A percentile compares a stretch with the other conserved stretches of the same genome.
These are phyloP conservation scores for Meteorus colon DNA, from an alignment of 2,888 invertebrate genomes.

Conservation along the genomic window DNA sequence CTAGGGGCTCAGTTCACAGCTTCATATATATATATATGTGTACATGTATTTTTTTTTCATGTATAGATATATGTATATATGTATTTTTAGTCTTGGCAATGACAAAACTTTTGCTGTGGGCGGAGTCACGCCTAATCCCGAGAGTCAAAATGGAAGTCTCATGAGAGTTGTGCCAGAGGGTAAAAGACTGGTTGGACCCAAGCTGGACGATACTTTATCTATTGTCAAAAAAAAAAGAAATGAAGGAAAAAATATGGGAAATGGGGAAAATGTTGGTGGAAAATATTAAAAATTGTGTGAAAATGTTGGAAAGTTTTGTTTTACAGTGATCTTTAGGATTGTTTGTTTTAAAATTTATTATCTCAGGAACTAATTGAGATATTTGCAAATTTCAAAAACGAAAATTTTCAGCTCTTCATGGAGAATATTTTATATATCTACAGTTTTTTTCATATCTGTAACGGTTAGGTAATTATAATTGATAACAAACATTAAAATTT, in stretches of 20 bases:
- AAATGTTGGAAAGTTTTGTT: neutral
- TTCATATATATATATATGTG: conserved; percentile 33
- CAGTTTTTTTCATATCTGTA: too few species aligned
- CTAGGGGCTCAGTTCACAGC: neutral
- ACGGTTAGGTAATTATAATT: too few species aligned
- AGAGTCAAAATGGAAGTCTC: conserved; percentile 74
- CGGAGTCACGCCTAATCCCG: conserved; percentile 73
- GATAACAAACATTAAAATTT: too few species aligned
- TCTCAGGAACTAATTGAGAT: too few species aligned
- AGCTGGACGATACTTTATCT: conserved; percentile 28
- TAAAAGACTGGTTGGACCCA: conserved; percentile 14
- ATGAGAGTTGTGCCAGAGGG: conserved; percentile 56
- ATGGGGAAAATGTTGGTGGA: neutral
- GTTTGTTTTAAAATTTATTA: too few species aligned
- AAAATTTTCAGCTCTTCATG: too few species aligned
- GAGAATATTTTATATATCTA: too few species aligned
- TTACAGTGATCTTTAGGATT: neutral
- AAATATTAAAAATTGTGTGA: neutral
- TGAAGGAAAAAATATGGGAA: neutral
- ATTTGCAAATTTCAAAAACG: too few species aligned
- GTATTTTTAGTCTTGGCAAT: conserved; percentile 30
- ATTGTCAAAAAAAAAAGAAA: conserved; percentile 14
- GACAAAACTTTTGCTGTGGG: conserved; percentile 67
- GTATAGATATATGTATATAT: conserved; percentile 19
- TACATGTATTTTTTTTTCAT: conserved; percentile 23